Evolutionary conservation across 1,140 invertebrate species (phyloP), one percentile per base, ranked within the genome.

Genomic region (Saccostrea echinata): DNA sequence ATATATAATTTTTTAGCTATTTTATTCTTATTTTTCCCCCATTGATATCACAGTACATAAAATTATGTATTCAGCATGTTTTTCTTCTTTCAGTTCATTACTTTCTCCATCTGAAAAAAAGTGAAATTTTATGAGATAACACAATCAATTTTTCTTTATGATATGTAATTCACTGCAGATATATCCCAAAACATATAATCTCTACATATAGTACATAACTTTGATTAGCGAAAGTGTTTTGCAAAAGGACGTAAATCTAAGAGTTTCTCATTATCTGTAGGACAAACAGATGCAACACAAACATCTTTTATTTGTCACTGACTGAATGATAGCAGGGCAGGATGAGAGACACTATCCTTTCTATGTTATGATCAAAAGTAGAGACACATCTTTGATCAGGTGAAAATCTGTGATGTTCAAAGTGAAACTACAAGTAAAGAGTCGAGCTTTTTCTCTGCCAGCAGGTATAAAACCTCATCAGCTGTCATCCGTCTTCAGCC

Each of bases 321-420:
- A 12, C 68, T 71, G 27, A 71, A 71, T 71, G 68, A 71, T 71
- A 24, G 68, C 8, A 27, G 68, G 68, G 27, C 68, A 33, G 68
- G 24, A 71, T 16, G 27, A 71, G 68, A 71, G 30, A 71, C 68
- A 71, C 24, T 71, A 71, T 71, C 68, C 68, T 33, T 71, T 71
- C 68, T 71, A 71, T 71, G 68, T 71, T 30, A 71, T 71, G 68
- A 71, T 71, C 68, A 71, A 71, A 71, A 71, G 68, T 71, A 71
- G 13, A 33, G 68, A 71, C 68, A 30, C 68, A 71, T 71, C 68
- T 71, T 71, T 71, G 68, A 71, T 71, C 68, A 71, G 68, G 68
- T 71, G 68, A 71, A 71, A 71, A 71, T 71, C 68, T 71, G 68
- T 71, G 68, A 71, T 71, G 68, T 71, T 71, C 68, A 71, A 71